Evolutionary conservation across 2,797 vertebrate genomes (phyloP).

Genomic region (Scolopax bukidnonensis): DNA sequence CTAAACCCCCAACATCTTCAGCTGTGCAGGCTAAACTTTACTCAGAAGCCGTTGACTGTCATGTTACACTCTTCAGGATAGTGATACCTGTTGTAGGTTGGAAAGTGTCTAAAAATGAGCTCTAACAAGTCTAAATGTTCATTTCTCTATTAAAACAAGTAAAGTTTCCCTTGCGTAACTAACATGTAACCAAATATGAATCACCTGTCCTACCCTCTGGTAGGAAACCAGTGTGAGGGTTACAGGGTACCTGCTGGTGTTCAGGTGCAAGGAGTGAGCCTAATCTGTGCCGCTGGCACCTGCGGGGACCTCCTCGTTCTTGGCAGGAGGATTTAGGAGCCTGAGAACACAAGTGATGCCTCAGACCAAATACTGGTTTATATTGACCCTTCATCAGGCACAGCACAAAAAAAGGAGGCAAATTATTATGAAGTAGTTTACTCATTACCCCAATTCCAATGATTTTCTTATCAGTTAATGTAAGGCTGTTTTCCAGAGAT

Average conservation of each 20-base stretch:
- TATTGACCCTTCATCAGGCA: not conserved
- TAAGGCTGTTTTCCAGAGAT: not conserved
- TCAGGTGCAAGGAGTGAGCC: not conserved
- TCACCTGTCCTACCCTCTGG: not conserved
- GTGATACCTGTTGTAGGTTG: not conserved
- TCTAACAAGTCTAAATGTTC: not conserved
- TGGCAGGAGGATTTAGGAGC: not conserved
- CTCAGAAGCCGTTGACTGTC: not conserved
- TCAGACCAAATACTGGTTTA: not conserved
- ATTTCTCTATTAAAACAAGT: not conserved
- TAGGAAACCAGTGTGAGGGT: not conserved
- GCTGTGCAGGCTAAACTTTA: not conserved
- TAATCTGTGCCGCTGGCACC: rapidly evolving
- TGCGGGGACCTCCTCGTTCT: not conserved
- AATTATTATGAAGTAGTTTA: not conserved
- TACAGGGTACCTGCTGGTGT: not conserved
- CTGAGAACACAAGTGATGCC: not conserved
- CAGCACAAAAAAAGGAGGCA: not conserved
- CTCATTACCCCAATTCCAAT: not conserved
- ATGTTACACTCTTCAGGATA: not conserved
- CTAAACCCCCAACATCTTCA: not conserved
- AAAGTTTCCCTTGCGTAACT: not conserved
- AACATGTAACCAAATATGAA: not conserved
- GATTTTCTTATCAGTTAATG: not conserved
- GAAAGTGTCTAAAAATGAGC: not conserved